phyloP scores from a whole-genome alignment of 2,888 invertebrate genomes.

The Seira ritae region DNA sequence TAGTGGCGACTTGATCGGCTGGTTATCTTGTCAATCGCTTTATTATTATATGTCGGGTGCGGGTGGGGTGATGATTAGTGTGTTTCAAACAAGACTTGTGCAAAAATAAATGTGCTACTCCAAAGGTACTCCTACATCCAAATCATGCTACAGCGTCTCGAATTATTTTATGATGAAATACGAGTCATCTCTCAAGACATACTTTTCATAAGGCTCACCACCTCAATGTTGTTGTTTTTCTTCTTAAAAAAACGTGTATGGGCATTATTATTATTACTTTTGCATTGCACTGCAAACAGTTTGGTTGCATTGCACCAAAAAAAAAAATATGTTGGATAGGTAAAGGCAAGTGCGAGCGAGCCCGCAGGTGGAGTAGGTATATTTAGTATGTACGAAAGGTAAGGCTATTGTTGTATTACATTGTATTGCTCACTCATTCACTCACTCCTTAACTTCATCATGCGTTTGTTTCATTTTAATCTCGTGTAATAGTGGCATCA shows the following conservation, averaged over 20 bases:
- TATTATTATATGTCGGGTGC: background rate
- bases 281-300: background rate
- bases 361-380: too few relatives aligned
- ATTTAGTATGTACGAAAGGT: too few relatives aligned
- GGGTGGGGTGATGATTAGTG: background rate
- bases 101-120: background rate
- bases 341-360: too few relatives aligned
- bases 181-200: background rate
- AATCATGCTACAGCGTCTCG: too few relatives aligned
- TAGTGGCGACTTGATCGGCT: too few relatives aligned
- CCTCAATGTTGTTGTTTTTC: background rate
- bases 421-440: too few relatives aligned
- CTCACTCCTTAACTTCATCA: too few relatives aligned
- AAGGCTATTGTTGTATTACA: too few relatives aligned
- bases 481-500: background rate
- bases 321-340: too few relatives aligned
- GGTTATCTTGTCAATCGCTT: background rate
- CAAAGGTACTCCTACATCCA: background rate
- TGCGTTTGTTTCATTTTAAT: background rate
- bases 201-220: background rate
- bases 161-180: conserved; percentile 11
- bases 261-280: too few relatives aligned
- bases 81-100: background rate
- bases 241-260: too few relatives aligned
- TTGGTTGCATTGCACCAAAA: background rate